phyloP scores from a whole-genome alignment of 1,140 invertebrate genomes.

The Mamestra configurata region DNA sequence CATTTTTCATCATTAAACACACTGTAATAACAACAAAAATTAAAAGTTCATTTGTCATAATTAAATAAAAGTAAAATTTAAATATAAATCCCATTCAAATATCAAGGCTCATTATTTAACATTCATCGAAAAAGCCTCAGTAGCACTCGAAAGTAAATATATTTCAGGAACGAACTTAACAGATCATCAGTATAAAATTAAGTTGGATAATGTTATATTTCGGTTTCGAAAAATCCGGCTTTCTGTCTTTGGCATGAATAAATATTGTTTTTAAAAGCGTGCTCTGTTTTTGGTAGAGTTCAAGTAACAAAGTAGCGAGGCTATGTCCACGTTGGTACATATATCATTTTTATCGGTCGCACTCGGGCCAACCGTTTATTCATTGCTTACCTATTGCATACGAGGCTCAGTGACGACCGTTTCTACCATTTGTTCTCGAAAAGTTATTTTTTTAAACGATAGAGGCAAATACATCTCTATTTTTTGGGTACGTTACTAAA shows the following conservation, averaged over 20 bases:
- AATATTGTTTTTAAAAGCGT: slow-evolving; percentile 50
- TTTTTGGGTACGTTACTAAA: too few relatives aligned
- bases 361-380: slow-evolving; percentile 81
- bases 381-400: slow-evolving; percentile 86
- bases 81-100: not conserved
- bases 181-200: not conserved
- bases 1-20: too few relatives aligned
- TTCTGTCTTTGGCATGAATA: slow-evolving; percentile 31
- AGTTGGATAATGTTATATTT: not conserved
- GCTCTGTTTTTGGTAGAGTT: slow-evolving; percentile 58
- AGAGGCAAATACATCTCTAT: too few relatives aligned
- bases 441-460: not conserved
- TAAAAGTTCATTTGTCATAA: not conserved
- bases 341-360: slow-evolving; percentile 87
- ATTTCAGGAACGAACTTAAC: not conserved
- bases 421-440: slow-evolving; percentile 39
- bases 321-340: slow-evolving; percentile 78
- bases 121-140: not conserved
- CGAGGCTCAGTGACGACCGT: slow-evolving; percentile 65
- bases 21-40: not conserved
- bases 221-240: not conserved
- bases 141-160: not conserved
- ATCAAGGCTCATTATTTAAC: not conserved
- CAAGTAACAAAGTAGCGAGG: slow-evolving; percentile 77
- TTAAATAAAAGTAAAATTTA: too few relatives aligned